Percentiles rank a stretch among this genome's conserved stretches.
Conservation (phyloP, 2,113 vertebrate species). For the Scortum barcoo region DNA sequence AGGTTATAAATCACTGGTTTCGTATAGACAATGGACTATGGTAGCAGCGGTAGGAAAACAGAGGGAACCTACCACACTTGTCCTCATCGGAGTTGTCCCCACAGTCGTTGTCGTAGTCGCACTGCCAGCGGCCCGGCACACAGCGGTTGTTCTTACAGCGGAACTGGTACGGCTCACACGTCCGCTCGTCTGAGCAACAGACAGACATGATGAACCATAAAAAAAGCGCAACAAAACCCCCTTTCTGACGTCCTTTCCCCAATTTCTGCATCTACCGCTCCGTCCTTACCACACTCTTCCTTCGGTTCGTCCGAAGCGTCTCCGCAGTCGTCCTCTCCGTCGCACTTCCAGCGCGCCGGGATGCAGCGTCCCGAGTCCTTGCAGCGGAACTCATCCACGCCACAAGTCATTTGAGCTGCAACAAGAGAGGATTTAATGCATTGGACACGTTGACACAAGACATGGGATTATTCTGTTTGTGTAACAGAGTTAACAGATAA, state of each 20-base stretch:
- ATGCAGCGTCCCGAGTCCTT: slow-evolving; percentile 98
- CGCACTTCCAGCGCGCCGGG: slow-evolving; percentile 96
- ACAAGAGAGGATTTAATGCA: slow-evolving; percentile 9
- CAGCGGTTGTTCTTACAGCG: slow-evolving; percentile 98
- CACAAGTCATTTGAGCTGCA: slow-evolving; percentile 96
- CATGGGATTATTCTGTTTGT: background rate
- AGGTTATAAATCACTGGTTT: background rate
- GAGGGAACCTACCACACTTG: slow-evolving; percentile 91
- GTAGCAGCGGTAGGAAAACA: background rate
- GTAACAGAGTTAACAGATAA: background rate
- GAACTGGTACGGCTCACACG: slow-evolving; percentile 98
- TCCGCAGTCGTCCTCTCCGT: slow-evolving; percentile 96
- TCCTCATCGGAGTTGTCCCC: slow-evolving; percentile 96
- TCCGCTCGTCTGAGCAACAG: slow-evolving; percentile 90
- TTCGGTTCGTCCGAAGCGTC: slow-evolving; percentile 96
- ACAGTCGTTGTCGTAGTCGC: slow-evolving; percentile 97
- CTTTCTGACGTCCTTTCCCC: background rate
- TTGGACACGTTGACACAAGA: background rate
- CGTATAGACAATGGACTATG: background rate
- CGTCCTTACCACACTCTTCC: slow-evolving; percentile 93
- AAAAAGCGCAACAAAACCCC: background rate
- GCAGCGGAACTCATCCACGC: slow-evolving; percentile 95
- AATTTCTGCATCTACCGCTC: background rate
- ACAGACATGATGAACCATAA: background rate
- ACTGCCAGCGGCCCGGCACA: slow-evolving; percentile 97